These are phyloP conservation scores for Melanostoma scalare DNA, from an alignment of 2,888 invertebrate species.

Conservation along the genomic window DNA sequence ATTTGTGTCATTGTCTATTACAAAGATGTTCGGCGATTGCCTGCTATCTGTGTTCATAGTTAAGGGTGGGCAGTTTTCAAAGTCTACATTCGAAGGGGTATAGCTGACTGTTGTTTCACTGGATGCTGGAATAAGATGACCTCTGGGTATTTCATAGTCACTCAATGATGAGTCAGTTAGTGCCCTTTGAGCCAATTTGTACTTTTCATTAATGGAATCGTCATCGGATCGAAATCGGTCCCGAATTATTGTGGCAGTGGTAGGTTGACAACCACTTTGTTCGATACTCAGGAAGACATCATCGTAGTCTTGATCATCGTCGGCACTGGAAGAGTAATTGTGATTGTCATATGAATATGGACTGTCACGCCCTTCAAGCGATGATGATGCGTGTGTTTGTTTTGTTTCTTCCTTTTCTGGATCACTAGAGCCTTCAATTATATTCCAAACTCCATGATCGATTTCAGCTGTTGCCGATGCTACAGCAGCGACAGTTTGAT, in stretches of 20 bases:
- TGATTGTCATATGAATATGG: slow-evolving; percentile 79
- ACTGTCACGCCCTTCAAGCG: slow-evolving; percentile 75
- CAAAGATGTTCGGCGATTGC: slow-evolving; percentile 74
- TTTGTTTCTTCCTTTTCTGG: slow-evolving; percentile 78
- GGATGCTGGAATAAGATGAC: slow-evolving; percentile 63
- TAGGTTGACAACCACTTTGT: slow-evolving; percentile 75
- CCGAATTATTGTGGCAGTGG: slow-evolving; percentile 76
- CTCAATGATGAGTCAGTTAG: slow-evolving; percentile 74
- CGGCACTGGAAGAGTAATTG: slow-evolving; percentile 78
- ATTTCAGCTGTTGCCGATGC: slow-evolving; percentile 81
- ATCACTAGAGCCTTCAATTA: slow-evolving; percentile 82
- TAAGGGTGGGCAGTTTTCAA: slow-evolving; percentile 58
- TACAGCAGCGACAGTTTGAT: slow-evolving; percentile 81
- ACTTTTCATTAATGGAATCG: slow-evolving; percentile 76
- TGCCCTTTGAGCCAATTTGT: slow-evolving; percentile 67
- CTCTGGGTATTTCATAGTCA: slow-evolving; percentile 74
- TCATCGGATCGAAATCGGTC: slow-evolving; percentile 79
- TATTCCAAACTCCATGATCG: slow-evolving; percentile 83
- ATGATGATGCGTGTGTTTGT: slow-evolving; percentile 63
- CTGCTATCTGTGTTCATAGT: slow-evolving; percentile 65
- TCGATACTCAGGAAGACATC: slow-evolving; percentile 74
- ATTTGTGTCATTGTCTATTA: slow-evolving; percentile 78
- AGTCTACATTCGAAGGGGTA: slow-evolving; percentile 70
- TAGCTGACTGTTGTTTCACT: slow-evolving; percentile 73
- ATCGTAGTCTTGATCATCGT: slow-evolving; percentile 74